Base-by-base conservation (phyloP, 1,140 invertebrate genomes). In the Drosophila oshimai region DNA sequence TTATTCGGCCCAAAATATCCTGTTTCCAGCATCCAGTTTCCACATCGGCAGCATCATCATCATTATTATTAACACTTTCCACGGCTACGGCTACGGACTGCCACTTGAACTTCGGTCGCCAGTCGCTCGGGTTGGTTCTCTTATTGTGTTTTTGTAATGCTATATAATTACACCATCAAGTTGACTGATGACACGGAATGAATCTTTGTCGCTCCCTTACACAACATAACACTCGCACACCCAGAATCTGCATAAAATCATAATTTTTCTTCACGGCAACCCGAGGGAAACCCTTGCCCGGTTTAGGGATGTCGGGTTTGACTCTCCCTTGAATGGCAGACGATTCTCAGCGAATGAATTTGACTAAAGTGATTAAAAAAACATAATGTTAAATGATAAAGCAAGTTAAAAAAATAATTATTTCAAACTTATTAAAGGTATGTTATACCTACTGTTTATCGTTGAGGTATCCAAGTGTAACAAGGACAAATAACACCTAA, bases 141-240 rank as follows among this genome's bases (percentile, higher is more conserved):
- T 44, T 60, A 54, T 67, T 83, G 73, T 74, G 53, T 69, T 74
- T 42, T 39, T 75, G 67, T 86, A 78, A 81, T 87, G 74, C 62
- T 54, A 69, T 75, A 78, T 90, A 90, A 90, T 90, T 90, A 90
- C 88, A 81, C 90, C 80, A 90, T 90, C 89, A 90, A 90, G 76
- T 89, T 90, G 89, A 90, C 89, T 90, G 89, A 90, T 90, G 89
- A 90, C 81, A 86, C 74, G 86, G 54, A 89, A 90, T 90, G 88
- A 90, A 90, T 90, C 89, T 73, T 74, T 90, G 87, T 90, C 87
- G 78, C 80, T 72, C 61, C 74, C 75, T 74, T 72, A 61, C 79
- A 78, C 58, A 65, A 49, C 57, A 65, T 7, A 57, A 31, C 18
- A 54, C 55, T 54, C 29, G 18, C 57, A 22, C 20, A 65, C 57